Percentiles rank a stretch among this genome's conserved stretches.
These are phyloP conservation scores for Dorcus parallelipipedus DNA, from an alignment of 2,888 invertebrate species.

Conservation along the genomic window DNA sequence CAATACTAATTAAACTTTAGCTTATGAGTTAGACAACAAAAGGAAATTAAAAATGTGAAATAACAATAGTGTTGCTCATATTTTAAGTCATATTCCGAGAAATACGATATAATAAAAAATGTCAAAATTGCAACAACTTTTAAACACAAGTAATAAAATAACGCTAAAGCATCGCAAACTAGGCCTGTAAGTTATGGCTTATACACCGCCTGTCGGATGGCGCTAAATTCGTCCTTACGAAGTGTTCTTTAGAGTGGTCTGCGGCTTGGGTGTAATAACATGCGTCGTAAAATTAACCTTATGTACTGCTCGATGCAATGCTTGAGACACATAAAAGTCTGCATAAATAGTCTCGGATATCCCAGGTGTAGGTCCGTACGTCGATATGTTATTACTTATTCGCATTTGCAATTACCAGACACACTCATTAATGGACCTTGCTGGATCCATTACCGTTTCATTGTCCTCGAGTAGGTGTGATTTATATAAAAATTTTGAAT, in stretches of 20 bases:
- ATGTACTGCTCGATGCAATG: slow-evolving; percentile 42
- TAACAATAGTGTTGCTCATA: slow-evolving; percentile 7
- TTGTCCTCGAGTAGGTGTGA: too few species aligned
- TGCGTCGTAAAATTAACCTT: slow-evolving; percentile 44
- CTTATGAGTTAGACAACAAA: neutral
- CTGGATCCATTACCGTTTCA: too few species aligned
- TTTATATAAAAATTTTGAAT: too few species aligned
- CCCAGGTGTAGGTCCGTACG: slow-evolving; percentile 43
- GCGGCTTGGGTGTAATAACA: slow-evolving; percentile 37
- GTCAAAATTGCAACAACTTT: slow-evolving; percentile 42
- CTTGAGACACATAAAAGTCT: slow-evolving; percentile 47
- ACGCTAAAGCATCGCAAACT: slow-evolving; percentile 35
- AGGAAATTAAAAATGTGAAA: slow-evolving; percentile 1
- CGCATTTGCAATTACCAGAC: slow-evolving; percentile 40
- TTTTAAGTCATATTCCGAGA: slow-evolving; percentile 28
- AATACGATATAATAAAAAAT: slow-evolving; percentile 38
- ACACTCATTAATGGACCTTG: slow-evolving; percentile 24
- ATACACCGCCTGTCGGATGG: slow-evolving; percentile 27
- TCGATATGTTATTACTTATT: slow-evolving; percentile 36
- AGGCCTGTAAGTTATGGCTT: slow-evolving; percentile 39
- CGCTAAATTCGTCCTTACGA: slow-evolving; percentile 30
- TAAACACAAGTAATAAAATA: slow-evolving; percentile 39
- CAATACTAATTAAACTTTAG: too few species aligned
- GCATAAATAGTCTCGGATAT: slow-evolving; percentile 47
- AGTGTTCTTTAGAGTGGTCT: slow-evolving; percentile 14